Conservation (phyloP, 1,140 invertebrate genomes). For the Artemia franciscana region DNA sequence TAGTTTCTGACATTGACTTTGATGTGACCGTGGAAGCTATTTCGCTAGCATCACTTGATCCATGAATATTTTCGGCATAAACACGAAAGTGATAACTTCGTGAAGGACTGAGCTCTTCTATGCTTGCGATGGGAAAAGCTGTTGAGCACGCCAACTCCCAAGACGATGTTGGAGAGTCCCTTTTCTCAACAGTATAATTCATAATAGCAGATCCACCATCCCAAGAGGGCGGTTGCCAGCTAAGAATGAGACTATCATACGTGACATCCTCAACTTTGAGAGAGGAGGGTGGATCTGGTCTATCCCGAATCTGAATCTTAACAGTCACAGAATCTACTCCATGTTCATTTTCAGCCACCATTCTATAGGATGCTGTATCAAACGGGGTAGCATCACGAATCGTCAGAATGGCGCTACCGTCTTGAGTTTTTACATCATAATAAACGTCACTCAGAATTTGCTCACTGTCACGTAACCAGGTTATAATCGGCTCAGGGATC, state of each 20-base stretch:
- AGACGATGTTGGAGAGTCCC: slow-evolving; percentile 69
- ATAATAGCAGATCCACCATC: slow-evolving; percentile 83
- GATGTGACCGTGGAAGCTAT: slow-evolving; percentile 53
- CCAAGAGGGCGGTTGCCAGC: slow-evolving; percentile 66
- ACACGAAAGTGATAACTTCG: slow-evolving; percentile 92
- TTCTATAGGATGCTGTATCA: slow-evolving; percentile 79
- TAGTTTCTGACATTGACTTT: slow-evolving; percentile 54
- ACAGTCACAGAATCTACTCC: slow-evolving; percentile 83
- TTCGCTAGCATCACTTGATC: slow-evolving; percentile 74
- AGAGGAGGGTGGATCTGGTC: slow-evolving; percentile 84
- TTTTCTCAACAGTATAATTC: slow-evolving; percentile 80
- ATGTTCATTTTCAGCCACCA: slow-evolving; percentile 84
- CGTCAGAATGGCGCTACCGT: slow-evolving; percentile 76
- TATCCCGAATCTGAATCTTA: slow-evolving; percentile 86
- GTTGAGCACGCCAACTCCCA: slow-evolving; percentile 92
- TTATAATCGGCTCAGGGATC: slow-evolving; percentile 76
- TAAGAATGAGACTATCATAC: slow-evolving; percentile 51
- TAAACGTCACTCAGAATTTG: slow-evolving; percentile 75
- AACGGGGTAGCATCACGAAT: slow-evolving; percentile 78
- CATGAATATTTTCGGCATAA: slow-evolving; percentile 72
- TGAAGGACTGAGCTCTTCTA: slow-evolving; percentile 58
- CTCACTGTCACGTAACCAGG: slow-evolving; percentile 81
- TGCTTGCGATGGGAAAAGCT: slow-evolving; percentile 67
- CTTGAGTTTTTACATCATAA: slow-evolving; percentile 54
- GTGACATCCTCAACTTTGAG: slow-evolving; percentile 60